Percentiles rank a stretch among this genome's conserved stretches.
Conservation (phyloP, 1,140 invertebrate species). For the Drosophila setifemur region DNA sequence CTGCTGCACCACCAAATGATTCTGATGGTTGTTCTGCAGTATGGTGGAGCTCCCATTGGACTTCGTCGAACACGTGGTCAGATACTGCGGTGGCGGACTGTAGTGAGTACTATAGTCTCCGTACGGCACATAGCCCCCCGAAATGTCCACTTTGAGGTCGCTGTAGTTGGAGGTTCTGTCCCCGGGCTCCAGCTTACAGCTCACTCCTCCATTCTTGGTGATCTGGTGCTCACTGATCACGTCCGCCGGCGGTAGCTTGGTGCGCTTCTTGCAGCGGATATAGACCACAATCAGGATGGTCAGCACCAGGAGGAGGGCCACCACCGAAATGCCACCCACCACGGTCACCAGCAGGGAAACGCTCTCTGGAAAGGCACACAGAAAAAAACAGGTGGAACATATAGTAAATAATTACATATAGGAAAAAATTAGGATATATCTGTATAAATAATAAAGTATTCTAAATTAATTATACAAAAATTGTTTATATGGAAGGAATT, state of each 20-base stretch:
- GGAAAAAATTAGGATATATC: no score
- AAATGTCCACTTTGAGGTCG: constrained; percentile 94
- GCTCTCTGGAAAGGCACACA: constrained; percentile 45
- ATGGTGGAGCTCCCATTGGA: constrained; percentile 79
- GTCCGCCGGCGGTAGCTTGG: constrained; percentile 78
- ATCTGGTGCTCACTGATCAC: constrained; percentile 81
- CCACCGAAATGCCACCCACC: constrained; percentile 64
- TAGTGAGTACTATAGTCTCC: constrained; percentile 91
- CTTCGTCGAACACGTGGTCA: constrained; percentile 78
- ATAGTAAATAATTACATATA: no score
- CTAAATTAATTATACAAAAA: background rate
- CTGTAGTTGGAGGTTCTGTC: constrained; percentile 96
- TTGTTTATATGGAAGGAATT: no score
- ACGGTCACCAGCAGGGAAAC: constrained; percentile 71
- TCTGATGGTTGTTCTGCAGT: constrained; percentile 77
- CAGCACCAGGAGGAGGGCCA: constrained; percentile 67
- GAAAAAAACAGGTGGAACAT: background rate
- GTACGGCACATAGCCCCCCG: constrained; percentile 94
- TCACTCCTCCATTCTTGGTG: constrained; percentile 73
- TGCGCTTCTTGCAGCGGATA: constrained; percentile 73
- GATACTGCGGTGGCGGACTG: constrained; percentile 87
- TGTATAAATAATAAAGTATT: no score
- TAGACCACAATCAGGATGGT: constrained; percentile 71
- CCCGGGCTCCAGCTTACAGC: constrained; percentile 85
- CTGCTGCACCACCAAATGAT: constrained; percentile 73